Conservation (phyloP, 2,888 invertebrate genomes). For the Anoncus sp. region DNA sequence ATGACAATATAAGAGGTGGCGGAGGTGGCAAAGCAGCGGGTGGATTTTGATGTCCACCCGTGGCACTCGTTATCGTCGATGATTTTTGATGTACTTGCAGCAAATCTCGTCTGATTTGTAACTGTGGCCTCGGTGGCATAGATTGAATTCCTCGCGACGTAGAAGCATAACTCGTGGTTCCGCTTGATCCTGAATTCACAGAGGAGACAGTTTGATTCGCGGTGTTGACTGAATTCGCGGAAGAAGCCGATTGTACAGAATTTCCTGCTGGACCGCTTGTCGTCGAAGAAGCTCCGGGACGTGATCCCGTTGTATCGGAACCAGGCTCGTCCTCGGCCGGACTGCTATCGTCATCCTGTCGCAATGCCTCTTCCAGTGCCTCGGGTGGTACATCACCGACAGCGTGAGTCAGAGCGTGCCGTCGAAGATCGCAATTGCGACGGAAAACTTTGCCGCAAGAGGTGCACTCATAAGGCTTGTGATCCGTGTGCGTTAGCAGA, state of each 20-base stretch:
- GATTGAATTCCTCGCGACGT: constrained; percentile 74
- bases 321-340: constrained; percentile 80
- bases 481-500: constrained; percentile 95
- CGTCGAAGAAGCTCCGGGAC: constrained; percentile 62
- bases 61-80: constrained; percentile 80
- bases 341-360: constrained; percentile 81
- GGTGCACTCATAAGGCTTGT: constrained; percentile 95
- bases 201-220: constrained; percentile 39
- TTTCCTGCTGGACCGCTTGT: constrained; percentile 55
- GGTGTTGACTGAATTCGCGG: constrained; percentile 52
- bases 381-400: constrained; percentile 94
- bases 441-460: constrained; percentile 95
- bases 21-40: constrained; percentile 79
- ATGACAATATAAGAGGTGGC: constrained; percentile 79
- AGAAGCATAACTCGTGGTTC: constrained; percentile 29
- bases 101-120: constrained; percentile 92
- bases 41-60: constrained; percentile 72
- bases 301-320: constrained; percentile 52
- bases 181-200: constrained; percentile 30
- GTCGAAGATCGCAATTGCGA: constrained; percentile 94
- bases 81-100: constrained; percentile 82
- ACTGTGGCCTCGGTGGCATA: constrained; percentile 87
- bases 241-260: constrained; percentile 56
- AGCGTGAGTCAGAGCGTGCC: constrained; percentile 95
- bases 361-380: constrained; percentile 86